These are phyloP conservation scores for Micropoecilia bifurca DNA, from an alignment of 2,797 vertebrate species.

Conservation along the genomic window DNA sequence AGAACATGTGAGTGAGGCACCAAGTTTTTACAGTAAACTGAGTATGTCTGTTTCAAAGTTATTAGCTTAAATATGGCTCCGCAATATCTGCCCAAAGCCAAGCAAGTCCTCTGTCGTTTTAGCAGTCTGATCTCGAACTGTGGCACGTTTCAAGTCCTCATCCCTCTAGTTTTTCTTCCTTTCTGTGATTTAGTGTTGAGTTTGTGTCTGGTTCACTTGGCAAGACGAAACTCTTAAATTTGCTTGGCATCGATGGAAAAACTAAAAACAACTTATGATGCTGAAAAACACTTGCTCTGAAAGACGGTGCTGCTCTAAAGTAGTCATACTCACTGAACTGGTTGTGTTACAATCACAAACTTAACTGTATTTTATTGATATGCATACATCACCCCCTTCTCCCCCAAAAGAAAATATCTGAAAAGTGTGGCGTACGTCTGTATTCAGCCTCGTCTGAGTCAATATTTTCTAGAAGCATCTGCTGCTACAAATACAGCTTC, in stretches of 20 bases:
- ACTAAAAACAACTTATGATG: not conserved
- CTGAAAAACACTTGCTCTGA: not conserved
- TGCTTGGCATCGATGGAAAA: not conserved
- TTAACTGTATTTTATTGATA: not conserved
- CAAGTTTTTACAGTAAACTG: not conserved
- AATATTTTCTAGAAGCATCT: no score
- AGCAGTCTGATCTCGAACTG: not conserved
- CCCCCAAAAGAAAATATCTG: not conserved
- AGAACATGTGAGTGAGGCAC: slow-evolving; percentile 6
- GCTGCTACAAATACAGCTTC: no score
- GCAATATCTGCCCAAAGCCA: not conserved
- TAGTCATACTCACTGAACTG: not conserved
- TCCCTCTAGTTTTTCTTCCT: not conserved
- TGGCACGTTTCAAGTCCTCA: not conserved
- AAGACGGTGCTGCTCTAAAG: not conserved
- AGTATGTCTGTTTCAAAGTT: not conserved
- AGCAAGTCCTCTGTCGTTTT: not conserved
- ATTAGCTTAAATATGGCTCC: not conserved
- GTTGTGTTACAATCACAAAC: not conserved
- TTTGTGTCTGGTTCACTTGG: not conserved
- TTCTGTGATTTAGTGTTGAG: not conserved
- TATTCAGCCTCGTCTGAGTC: no score
- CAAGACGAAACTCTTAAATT: not conserved
- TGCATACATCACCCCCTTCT: not conserved
- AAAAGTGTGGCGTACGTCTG: not conserved